Evolutionary conservation across 2,797 vertebrate species (phyloP).

Genomic region (Pseudopleuronectes americanus): DNA sequence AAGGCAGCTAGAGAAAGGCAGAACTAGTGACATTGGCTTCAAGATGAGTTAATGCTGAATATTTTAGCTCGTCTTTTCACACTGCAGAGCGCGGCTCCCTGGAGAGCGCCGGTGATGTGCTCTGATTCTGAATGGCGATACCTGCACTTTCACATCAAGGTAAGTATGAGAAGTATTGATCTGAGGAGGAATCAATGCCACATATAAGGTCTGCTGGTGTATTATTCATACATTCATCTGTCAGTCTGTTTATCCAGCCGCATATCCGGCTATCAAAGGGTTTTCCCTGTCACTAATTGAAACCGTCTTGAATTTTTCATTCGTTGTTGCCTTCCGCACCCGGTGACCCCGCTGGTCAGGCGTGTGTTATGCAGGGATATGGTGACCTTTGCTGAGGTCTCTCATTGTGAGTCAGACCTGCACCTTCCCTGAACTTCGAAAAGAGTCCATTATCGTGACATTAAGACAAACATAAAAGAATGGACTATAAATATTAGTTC

Average conservation of each 20-base stretch:
- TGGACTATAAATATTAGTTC: not conserved
- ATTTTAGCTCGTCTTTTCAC: constrained; percentile 63
- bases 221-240: constrained; percentile 77
- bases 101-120: constrained; percentile 62
- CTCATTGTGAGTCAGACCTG: no score
- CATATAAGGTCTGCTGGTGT: constrained; percentile 67
- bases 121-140: constrained; percentile 69
- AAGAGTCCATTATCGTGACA: constrained; percentile 2
- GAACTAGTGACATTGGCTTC: constrained; percentile 68
- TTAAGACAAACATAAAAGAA: not conserved
- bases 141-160: constrained; percentile 73
- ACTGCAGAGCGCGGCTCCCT: constrained; percentile 45
- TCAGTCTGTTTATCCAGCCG: constrained; percentile 65
- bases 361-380: constrained; percentile 35
- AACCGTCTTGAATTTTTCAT: constrained; percentile 69
- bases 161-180: constrained; percentile 74
- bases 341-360: constrained; percentile 58
- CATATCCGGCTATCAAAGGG: constrained; percentile 62
- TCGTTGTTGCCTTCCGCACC: constrained; percentile 35
- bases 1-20: constrained; percentile 43
- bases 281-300: constrained; percentile 63
- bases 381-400: constrained; percentile 45
- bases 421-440: constrained; percentile 5
- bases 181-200: constrained; percentile 71
- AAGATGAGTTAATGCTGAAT: constrained; percentile 72